phyloP scores from a whole-genome alignment of 37 sponge, comb jelly and placozoan genomes.

The Tethya wilhelma region DNA sequence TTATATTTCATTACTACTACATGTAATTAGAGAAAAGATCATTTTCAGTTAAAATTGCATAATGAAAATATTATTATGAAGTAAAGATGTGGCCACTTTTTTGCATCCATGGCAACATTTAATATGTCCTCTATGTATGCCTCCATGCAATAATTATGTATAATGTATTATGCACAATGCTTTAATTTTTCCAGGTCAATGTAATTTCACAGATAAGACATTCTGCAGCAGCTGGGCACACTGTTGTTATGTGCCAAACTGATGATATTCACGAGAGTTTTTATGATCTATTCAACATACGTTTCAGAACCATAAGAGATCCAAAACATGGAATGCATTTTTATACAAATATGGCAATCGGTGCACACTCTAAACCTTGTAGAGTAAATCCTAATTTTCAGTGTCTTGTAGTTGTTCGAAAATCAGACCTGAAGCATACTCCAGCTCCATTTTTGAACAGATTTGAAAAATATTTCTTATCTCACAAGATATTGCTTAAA shows the following conservation, averaged over 20 bases:
- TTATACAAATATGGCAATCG: constrained; percentile 88
- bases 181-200: too few relatives aligned
- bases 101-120: too few relatives aligned
- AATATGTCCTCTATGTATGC: too few relatives aligned
- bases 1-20: too few relatives aligned
- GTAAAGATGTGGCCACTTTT: too few relatives aligned
- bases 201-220: constrained; percentile 72
- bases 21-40: too few relatives aligned
- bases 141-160: too few relatives aligned
- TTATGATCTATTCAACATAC: constrained; percentile 90
- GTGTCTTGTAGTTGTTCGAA: constrained; percentile 77
- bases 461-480: constrained; percentile 81
- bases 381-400: constrained; percentile 80
- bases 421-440: constrained; percentile 67
- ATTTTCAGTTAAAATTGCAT: too few relatives aligned
- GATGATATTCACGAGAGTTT: constrained; percentile 88
- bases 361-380: constrained; percentile 72
- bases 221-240: constrained; percentile 74
- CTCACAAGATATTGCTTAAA: constrained; percentile 58
- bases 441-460: constrained; percentile 87
- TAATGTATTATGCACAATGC: constrained; percentile 1
- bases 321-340: constrained; percentile 45
- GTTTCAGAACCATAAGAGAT: constrained; percentile 73
- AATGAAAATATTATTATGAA: too few relatives aligned
- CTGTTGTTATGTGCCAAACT: constrained; percentile 73